Evolutionary conservation across 2,888 invertebrate species (phyloP).

Genomic region (Exocentrus adspersus): DNA sequence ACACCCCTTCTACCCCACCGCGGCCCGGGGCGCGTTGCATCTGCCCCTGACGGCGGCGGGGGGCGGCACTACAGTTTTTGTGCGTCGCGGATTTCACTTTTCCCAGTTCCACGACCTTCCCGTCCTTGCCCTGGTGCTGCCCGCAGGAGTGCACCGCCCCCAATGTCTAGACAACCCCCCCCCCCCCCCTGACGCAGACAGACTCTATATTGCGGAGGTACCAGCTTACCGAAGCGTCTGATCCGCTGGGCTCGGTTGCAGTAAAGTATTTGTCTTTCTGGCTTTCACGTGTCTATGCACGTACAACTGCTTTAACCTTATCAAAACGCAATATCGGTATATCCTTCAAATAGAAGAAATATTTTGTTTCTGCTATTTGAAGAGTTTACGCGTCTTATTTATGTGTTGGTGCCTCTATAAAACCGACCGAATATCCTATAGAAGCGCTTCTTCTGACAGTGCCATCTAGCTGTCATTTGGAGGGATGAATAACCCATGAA

Average conservation of each 20-base stretch:
- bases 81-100: slow-evolving; percentile 62
- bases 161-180: slow-evolving; percentile 48
- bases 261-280: too few relatives aligned
- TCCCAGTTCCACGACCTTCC: slow-evolving; percentile 62
- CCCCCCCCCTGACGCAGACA: slow-evolving; percentile 34
- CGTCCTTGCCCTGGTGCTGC: slow-evolving; percentile 58
- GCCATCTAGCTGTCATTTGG: too few relatives aligned
- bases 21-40: slow-evolving; percentile 30
- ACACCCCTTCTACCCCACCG: slow-evolving; percentile 22
- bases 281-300: too few relatives aligned
- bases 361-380: too few relatives aligned
- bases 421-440: too few relatives aligned
- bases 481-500: too few relatives aligned
- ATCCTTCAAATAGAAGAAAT: too few relatives aligned
- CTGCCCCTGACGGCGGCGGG: slow-evolving; percentile 13
- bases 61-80: slow-evolving; percentile 56
- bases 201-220: neutral
- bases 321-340: too few relatives aligned
- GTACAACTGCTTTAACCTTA: too few relatives aligned
- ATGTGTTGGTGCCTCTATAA: too few relatives aligned
- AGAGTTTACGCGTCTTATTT: too few relatives aligned
- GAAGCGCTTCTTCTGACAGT: too few relatives aligned
- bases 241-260: neutral
- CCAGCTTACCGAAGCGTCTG: neutral
- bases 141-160: slow-evolving; percentile 48